Evolutionary conservation across 2,888 invertebrate genomes (phyloP), one percentile per base, ranked within the genome.

Genomic region (Colostygia pectinataria): DNA sequence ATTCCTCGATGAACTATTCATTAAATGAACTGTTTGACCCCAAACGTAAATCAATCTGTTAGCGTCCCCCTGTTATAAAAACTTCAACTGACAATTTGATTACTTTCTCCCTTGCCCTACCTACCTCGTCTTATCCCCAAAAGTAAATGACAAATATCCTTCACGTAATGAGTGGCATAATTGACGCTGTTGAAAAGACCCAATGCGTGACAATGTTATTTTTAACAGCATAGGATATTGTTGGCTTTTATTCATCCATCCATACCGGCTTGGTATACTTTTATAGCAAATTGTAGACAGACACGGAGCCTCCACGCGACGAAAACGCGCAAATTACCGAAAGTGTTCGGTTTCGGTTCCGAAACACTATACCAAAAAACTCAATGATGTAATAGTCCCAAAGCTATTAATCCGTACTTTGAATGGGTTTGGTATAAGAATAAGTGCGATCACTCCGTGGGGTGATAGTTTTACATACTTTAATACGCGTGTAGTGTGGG

Each of bases 221-320:
- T 33, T 29, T 51, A 29, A 29, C 29, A 13, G 44, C 39, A 47
- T 44, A 50, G 42, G 41, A 40, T 54, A 51, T 57, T 58, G 51
- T 51, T 55, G 49, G 57, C 56, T 56, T 59, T 64, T 56, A 55
- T 65, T 62, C 56, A 61, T 56, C 34, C 57, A 61, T 55, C 38
- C 52, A 45, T 57, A 55, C 63, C 60, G 65, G 61, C 63, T 65
- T 63, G 56, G 61, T 62, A 59, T 60, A 61, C n/a, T n/a, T n/a
- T n/a, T n/a, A 61, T 54, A 54, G 36, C 56, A 55, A n/a, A 62
- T 56, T 66, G 68, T 62, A 63, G 60, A 66, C 61, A 54, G 55
- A 57, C 59, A 44, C 57, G 66, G 69, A 66, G 64, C 67, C 63
- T 46, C 58, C 43, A 20, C 33, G 47, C 39, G 40, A 42, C 44